Conservation (phyloP, 1,140 invertebrate genomes). For the Semibalanus balanoides region DNA sequence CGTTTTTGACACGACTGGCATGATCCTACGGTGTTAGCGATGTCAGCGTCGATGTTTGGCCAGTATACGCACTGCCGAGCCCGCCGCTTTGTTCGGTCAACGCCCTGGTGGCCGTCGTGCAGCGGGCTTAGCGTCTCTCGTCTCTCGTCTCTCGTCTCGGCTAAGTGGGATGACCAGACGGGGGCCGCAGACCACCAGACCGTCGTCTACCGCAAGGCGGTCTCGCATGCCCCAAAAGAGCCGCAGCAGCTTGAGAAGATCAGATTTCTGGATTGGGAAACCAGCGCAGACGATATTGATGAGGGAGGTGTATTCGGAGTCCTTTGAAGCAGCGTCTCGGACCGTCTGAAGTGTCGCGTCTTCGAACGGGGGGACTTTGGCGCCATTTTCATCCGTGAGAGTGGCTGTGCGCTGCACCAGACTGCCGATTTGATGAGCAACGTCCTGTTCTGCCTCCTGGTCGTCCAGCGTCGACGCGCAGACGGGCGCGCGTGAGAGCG, state of each 20-base stretch:
- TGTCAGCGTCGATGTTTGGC: constrained; percentile 6
- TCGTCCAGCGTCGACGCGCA: too few species aligned
- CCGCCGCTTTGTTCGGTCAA: neutral
- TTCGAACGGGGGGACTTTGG: too few species aligned
- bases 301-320: too few species aligned
- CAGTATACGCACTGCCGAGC: neutral
- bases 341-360: neutral
- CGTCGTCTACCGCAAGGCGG: neutral
- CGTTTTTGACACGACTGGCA: constrained; percentile 3
- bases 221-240: too few species aligned
- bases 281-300: too few species aligned
- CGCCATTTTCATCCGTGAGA: too few species aligned
- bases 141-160: too few species aligned
- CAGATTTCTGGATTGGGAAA: neutral
- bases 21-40: neutral
- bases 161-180: constrained; percentile 4
- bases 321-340: neutral
- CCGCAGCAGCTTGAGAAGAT: neutral
- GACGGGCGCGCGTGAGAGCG: neutral
- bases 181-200: neutral
- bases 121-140: neutral
- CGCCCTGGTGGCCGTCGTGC: constrained; percentile 7
- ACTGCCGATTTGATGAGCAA: too few species aligned
- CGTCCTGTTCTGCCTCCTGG: too few species aligned
- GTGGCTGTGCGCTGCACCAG: too few species aligned